Evolutionary conservation across 2,888 invertebrate species (phyloP), one percentile per base, ranked within the genome.

Genomic region (Tribolium freemani): DNA sequence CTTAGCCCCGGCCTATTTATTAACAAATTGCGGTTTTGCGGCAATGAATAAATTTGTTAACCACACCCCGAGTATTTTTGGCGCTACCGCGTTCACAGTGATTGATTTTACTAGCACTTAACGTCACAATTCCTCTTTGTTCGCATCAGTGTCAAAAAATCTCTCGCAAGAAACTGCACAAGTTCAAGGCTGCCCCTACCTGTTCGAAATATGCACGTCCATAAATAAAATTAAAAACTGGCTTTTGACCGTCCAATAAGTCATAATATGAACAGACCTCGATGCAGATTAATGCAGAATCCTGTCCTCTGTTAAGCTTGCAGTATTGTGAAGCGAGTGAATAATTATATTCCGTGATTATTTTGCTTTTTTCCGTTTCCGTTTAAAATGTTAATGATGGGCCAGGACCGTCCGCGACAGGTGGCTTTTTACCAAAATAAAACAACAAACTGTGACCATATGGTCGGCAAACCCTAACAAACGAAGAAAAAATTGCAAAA

Each of bases 191-290:
- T 72, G 61, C 38, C 53, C 57, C 72, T 72, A 72, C 72, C 72
- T 72, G 72, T 68, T 68, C 67, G 51, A 72, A 72, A 63, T 72
- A 64, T 72, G 72, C 72, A 72, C 53, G 69, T 64, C 69, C 72
- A 69, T 72, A 72, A 72, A 72, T 72, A 69, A 72, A 69, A 69
- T 64, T 58, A 56, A 69, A 72, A 72, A 72, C 72, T 72, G 69
- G 72, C 72, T 69, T 64, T 72, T 64, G 72, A 69, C 72, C 58
- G 46, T 69, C 72, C 72, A 57, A 72, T 72, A 72, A 72, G 69
- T 72, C 69, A 72, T 69, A 72, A 61, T 70, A 64, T 70, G 63
- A 71, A 68, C 50, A 61, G 68, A 67, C 26, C 26, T 63, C 72
- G 68, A 72, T 68, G 61, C 61, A 72, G 68, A 72, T 61, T 72